Evolutionary conservation across 2,113 vertebrate species (phyloP).

Genomic region (Corynorhinus townsendii): DNA sequence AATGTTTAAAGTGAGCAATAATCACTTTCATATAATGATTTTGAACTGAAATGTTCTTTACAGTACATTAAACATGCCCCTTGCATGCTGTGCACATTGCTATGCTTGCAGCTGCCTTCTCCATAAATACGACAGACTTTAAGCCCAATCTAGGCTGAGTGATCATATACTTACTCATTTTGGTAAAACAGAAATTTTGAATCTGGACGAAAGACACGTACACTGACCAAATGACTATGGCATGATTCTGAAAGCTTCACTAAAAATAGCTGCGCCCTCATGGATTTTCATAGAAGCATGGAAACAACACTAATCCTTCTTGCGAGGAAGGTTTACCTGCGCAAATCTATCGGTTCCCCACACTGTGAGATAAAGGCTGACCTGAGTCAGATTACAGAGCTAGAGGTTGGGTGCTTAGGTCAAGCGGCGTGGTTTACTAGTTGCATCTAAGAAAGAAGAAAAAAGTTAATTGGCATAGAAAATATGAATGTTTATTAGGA

Average conservation of each 20-base stretch:
- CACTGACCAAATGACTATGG: not conserved
- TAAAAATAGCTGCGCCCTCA: not conserved
- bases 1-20: not conserved
- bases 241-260: not conserved
- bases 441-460: not conserved
- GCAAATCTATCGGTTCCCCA: not conserved
- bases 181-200: not conserved
- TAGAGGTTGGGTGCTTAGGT: not conserved
- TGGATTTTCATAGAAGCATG: not conserved
- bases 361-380: not conserved
- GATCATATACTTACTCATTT: not conserved
- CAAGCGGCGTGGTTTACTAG: not conserved
- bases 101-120: not conserved
- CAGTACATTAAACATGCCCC: not conserved
- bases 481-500: not conserved
- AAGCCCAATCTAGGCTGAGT: not conserved
- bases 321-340: not conserved
- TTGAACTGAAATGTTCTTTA: not conserved
- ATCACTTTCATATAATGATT: not conserved
- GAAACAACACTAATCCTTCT: not conserved
- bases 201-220: not conserved
- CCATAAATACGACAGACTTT: not conserved
- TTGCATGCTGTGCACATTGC: not conserved
- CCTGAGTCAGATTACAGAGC: not conserved
- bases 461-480: not conserved